Evolutionary conservation across 1,140 invertebrate genomes (phyloP).

Genomic region (Trialeurodes vaporariorum): DNA sequence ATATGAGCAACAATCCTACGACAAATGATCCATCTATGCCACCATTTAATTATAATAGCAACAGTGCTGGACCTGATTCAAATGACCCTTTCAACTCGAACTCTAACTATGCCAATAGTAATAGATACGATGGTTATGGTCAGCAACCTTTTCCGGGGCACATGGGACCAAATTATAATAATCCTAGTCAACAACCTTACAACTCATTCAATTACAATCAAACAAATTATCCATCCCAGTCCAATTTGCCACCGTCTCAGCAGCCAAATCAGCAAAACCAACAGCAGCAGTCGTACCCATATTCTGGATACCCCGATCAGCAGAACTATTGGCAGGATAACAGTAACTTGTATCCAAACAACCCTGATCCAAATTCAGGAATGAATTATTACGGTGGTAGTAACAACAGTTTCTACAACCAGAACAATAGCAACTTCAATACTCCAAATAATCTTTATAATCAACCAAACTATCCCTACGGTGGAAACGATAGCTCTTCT

Average conservation of each 20-base stretch:
- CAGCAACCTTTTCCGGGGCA: background rate
- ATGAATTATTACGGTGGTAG: background rate
- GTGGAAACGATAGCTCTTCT: background rate
- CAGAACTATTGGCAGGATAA: constrained; percentile 2
- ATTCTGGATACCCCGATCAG: background rate
- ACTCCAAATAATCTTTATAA: background rate
- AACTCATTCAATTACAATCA: constrained; percentile 6
- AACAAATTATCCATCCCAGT: background rate
- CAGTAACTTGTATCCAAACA: constrained; percentile 7
- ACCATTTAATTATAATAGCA: constrained; percentile 8
- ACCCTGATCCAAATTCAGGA: constrained; percentile 2
- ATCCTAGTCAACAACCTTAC: background rate
- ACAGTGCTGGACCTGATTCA: background rate
- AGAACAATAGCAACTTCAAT: constrained; percentile 6
- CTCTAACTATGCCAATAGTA: constrained; percentile 3
- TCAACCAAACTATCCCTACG: background rate
- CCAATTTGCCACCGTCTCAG: background rate
- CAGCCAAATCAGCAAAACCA: background rate
- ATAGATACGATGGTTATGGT: background rate
- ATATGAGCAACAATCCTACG: constrained; percentile 15
- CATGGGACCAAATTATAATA: background rate
- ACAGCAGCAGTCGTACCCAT: background rate
- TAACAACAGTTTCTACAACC: background rate
- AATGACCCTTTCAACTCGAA: background rate
- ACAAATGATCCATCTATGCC: background rate